Evolutionary conservation across 2,797 vertebrate species (phyloP).

Genomic region (Danio jaintianensis): DNA sequence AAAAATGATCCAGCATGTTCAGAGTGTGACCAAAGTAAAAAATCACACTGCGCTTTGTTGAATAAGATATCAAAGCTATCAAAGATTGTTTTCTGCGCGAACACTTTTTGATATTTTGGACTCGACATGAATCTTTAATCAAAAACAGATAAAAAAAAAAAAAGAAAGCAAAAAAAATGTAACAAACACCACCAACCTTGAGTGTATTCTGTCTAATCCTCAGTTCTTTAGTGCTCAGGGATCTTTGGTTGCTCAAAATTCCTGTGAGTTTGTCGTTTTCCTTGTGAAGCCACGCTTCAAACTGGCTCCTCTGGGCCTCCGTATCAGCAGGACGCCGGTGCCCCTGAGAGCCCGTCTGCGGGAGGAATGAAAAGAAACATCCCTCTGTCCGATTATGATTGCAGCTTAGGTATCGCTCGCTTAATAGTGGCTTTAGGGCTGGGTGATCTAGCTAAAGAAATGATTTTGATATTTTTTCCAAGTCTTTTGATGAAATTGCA

Average conservation of each 20-base stretch:
- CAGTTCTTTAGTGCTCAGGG: constrained; percentile 68
- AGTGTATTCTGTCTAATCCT: constrained; percentile 72
- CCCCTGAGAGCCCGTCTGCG: constrained; percentile 61
- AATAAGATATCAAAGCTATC: constrained; percentile 46
- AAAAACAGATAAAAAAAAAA: constrained; percentile 32
- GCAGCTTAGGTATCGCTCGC: neutral
- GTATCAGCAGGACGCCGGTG: constrained; percentile 43
- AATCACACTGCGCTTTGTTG: constrained; percentile 13
- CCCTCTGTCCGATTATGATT: constrained; percentile 10
- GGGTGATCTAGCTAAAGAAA: constrained; percentile 7
- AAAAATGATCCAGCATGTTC: constrained; percentile 14
- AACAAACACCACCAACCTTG: constrained; percentile 75
- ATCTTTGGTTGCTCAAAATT: constrained; percentile 64
- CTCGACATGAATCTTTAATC: constrained; percentile 42
- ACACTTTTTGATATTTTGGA: constrained; percentile 24
- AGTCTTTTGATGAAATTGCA: neutral
- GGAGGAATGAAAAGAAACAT: constrained; percentile 5
- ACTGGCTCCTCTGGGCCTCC: constrained; percentile 71
- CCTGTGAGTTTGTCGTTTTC: constrained; percentile 80
- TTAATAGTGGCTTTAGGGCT: constrained; percentile 8
- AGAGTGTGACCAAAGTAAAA: constrained; percentile 11
- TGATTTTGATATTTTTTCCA: neutral
- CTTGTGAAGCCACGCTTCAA: constrained; percentile 84
- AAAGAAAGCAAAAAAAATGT: neutral
- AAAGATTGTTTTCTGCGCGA: constrained; percentile 32